Percentiles rank a stretch among this genome's conserved stretches.
Conservation (phyloP, 1,140 invertebrate genomes). For the Charaxes varanes region DNA sequence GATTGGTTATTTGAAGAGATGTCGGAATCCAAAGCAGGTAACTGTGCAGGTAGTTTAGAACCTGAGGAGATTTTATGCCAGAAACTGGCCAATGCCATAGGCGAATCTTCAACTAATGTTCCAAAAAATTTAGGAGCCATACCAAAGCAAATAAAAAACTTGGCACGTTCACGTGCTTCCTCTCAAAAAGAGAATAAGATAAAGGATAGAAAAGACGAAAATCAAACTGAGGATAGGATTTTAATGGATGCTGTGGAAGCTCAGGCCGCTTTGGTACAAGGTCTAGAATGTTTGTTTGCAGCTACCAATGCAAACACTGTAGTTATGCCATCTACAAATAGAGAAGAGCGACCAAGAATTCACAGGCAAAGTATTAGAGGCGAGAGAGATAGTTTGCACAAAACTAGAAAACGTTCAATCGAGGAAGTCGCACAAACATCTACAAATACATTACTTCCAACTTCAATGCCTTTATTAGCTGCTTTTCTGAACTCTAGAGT, state of each 20-base stretch:
- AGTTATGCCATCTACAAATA: conserved; percentile 62
- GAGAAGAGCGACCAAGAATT: conserved; percentile 57
- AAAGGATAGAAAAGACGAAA: conserved; percentile 66
- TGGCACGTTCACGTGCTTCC: conserved; percentile 64
- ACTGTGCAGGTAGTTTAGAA: conserved; percentile 28
- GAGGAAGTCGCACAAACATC: conserved; percentile 78
- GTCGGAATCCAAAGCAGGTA: conserved; percentile 19
- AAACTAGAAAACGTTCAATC: conserved; percentile 69
- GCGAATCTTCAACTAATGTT: conserved; percentile 61
- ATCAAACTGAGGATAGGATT: conserved; percentile 56
- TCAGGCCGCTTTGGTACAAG: conserved; percentile 69
- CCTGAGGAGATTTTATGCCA: conserved; percentile 42
- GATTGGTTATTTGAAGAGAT: conserved; percentile 69
- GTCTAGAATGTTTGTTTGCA: conserved; percentile 68
- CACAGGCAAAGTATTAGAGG: conserved; percentile 59
- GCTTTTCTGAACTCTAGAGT: conserved; percentile 77
- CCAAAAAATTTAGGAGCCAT: conserved; percentile 82
- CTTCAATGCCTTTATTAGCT: conserved; percentile 77
- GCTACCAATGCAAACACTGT: conserved; percentile 70
- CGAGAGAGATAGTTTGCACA: conserved; percentile 56
- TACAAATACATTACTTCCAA: conserved; percentile 77
- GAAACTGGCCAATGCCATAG: conserved; percentile 52
- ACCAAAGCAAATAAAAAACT: conserved; percentile 78
- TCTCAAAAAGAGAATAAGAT: conserved; percentile 71
- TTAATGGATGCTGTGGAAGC: conserved; percentile 68